Base-by-base conservation (phyloP, 2,113 vertebrate genomes). In the Menura novaehollandiae region DNA sequence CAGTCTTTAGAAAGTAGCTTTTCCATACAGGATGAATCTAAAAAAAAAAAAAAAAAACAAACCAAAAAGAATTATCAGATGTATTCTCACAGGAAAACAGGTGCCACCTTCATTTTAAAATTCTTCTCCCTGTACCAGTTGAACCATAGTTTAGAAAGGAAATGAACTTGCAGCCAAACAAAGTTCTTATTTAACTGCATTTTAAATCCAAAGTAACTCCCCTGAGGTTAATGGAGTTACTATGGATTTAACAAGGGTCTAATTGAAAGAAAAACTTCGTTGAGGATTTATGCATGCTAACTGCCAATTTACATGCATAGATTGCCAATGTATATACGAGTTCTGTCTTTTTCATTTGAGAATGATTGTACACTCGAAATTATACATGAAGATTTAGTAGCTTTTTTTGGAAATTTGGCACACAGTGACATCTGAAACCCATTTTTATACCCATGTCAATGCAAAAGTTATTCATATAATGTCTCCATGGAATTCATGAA, bases 1-100 rank as follows among this genome's bases (percentile, higher is more conserved):
- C 99, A 99, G 96, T 99, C 99, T 98, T 99, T 99, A 96, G 99
- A 99, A 96, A 99, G 99, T 93, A 99, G 98, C 89, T 99, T 99
- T 97, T 99, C 99, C 99, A 99, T 99, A 95, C 99, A 99, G 89
- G 99, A 98, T 55, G 99, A 99, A 96, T 99, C 99, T 99, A 92
- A 95, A 91, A 7, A 91, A 92, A 88, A 78, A 83, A 41, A 73
- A 35, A 35, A 8, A 93, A 58, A 93, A 88, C 68, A 53, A 56
- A 47, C 88, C 63, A 94, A 35, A 35, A 53, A 91, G 13, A 77
- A 71, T 73, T 37, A 72, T 56, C 55, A 94, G 87, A 91, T 37
- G 71, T 56, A 82, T 75, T 76, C 35, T 58, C 62, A 62, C 24
- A 91, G 28, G 13, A 91, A 95, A 89, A 81, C 19, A 89, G 49